phyloP scores from a whole-genome alignment of 35 echinoderm and acorn worm species.

The Heliocidaris erythrogramma region DNA sequence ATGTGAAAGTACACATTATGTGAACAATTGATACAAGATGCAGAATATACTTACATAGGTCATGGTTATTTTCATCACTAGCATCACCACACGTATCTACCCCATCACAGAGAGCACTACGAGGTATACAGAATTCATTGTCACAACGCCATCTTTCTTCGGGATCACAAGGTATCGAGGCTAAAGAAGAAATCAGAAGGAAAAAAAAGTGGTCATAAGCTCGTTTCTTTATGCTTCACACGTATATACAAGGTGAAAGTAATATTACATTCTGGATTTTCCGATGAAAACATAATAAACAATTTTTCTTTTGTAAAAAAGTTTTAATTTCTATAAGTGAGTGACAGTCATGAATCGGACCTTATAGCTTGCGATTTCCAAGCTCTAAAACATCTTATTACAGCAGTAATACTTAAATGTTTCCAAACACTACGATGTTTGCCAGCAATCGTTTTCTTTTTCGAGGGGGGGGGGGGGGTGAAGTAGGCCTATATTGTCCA shows the following conservation, averaged over 20 bases:
- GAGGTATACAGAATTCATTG: conserved; percentile 73
- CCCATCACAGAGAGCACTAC: conserved; percentile 59
- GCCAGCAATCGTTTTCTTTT: no score
- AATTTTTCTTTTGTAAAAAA: neutral
- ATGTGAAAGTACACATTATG: no score
- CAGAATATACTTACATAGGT: conserved; percentile 42
- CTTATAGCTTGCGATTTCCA: neutral
- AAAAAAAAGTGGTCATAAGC: neutral
- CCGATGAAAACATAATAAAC: no score
- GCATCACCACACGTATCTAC: conserved; percentile 74
- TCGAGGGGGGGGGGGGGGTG: no score
- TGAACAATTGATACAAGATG: neutral
- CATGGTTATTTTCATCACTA: conserved; percentile 83
- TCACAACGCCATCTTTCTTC: conserved; percentile 46
- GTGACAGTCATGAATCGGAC: neutral
- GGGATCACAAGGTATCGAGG: conserved; percentile 36
- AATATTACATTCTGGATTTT: no score
- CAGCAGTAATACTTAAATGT: no score
- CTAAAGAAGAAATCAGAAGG: conserved; percentile 1
- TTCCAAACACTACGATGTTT: no score
- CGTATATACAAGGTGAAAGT: neutral
- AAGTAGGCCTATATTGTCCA: no score
- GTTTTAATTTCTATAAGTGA: neutral
- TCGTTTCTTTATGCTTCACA: neutral
- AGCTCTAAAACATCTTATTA: no score